Base-by-base conservation (phyloP, 2,888 invertebrate species). In the Drosophila neonasuta region DNA sequence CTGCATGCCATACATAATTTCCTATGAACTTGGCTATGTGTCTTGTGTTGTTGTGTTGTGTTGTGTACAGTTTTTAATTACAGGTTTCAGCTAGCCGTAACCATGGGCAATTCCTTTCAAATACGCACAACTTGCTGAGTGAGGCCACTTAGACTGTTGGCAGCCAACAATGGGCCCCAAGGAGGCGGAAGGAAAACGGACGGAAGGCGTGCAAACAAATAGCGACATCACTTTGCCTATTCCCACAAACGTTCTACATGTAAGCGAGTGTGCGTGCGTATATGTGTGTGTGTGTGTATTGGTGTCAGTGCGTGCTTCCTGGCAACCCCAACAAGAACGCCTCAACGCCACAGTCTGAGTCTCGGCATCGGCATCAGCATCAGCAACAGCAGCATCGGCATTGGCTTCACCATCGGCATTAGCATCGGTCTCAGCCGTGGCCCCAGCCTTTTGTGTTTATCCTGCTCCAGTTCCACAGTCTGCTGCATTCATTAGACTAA, bases 401-500 rank as follows among this genome's bases (percentile, higher is more conserved):
- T 36, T 8, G 13, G 11, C 9, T 8, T 10, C 58, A 42, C 20
- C 15, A 24, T 36, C 39, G 17, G 50, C 15, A 51, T 49, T 46
- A 56, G 56, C 49, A 55, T 57, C 30, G 32, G 32, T 29, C 55
- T 55, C 34, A 30, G 30, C 30, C 52, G 15, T 52, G 30, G 41
- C 54, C 66, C 61, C 41, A 41, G 54, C 50, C 79, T 73, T 86
- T 81, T 81, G 85, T 81, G 54, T 70, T 78, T 70, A 65, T 68
- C 57, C 87, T 84, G 76, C 76, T 78, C 79, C 76, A 84, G 72
- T 84, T 84, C 67, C 73, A 86, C 85, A 84, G 81, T 84, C 81
- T 86, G 65, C 79, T 86, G 81, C 87, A 80, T 81, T 81, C 81
- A 86, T 84, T 84, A 84, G 76, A 80, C 81, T 69, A 56, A 76